These are phyloP conservation scores for Kryptolebias ocellatus DNA, from an alignment of 2,797 vertebrate species.

Conservation along the genomic window DNA sequence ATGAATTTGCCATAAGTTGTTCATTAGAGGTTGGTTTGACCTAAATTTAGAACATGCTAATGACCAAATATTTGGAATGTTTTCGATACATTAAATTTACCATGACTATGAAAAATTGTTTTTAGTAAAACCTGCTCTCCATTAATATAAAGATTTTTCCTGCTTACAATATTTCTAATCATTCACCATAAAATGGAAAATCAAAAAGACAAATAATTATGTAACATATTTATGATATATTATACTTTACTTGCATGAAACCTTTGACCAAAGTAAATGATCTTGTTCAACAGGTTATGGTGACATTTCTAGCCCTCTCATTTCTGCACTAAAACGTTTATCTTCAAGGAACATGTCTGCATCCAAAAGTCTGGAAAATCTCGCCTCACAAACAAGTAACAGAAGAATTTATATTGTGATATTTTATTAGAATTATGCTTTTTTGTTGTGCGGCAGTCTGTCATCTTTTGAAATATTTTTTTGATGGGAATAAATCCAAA, in stretches of 20 bases:
- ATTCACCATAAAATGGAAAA: too few relatives aligned
- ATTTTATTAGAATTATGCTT: neutral
- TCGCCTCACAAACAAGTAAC: conserved; percentile 87
- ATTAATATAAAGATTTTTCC: too few relatives aligned
- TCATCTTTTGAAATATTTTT: neutral
- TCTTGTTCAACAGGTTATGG: conserved; percentile 85
- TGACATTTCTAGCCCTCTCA: conserved; percentile 79
- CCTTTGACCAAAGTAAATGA: conserved; percentile 50
- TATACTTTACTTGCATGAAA: neutral
- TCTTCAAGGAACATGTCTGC: conserved; percentile 83
- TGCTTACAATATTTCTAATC: too few relatives aligned
- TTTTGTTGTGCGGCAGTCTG: neutral
- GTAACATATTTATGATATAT: too few relatives aligned
- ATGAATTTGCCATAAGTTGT: too few relatives aligned
- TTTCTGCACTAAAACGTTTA: conserved; percentile 80
- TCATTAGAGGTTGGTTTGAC: too few relatives aligned
- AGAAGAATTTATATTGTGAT: neutral
- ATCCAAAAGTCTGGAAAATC: conserved; percentile 91
- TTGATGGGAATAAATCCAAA: neutral
- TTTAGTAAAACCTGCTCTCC: too few relatives aligned
- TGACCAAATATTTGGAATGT: too few relatives aligned
- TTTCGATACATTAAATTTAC: too few relatives aligned
- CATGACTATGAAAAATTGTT: too few relatives aligned
- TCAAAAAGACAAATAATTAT: too few relatives aligned
- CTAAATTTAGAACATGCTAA: too few relatives aligned